These are phyloP conservation scores for Anaspis maculata DNA, from an alignment of 2,888 invertebrate species.

Conservation along the genomic window DNA sequence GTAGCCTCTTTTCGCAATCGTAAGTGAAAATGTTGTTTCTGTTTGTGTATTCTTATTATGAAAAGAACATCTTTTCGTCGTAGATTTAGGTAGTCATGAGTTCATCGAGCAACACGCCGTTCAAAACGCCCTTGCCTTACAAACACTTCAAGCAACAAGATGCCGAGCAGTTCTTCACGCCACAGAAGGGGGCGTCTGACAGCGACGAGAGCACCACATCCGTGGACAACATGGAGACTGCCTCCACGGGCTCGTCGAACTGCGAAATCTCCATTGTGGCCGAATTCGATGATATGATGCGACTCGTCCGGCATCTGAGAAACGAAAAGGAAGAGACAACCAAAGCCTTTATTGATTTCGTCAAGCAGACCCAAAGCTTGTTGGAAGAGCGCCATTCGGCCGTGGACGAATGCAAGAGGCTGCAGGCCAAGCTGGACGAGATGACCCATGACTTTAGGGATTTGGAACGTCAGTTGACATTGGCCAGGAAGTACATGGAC, in stretches of 20 bases:
- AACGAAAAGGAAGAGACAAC: conserved; percentile 15
- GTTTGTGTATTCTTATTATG: no score
- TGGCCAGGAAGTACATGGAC: conserved; percentile 72
- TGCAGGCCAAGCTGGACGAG: conserved; percentile 63
- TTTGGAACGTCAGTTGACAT: conserved; percentile 71
- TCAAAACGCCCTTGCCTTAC: conserved; percentile 23
- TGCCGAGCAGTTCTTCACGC: no score
- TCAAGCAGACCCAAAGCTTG: conserved; percentile 64
- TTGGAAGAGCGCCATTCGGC: conserved; percentile 60
- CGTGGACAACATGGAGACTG: conserved; percentile 9
- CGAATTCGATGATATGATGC: conserved; percentile 25
- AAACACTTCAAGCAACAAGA: no score
- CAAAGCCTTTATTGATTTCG: conserved; percentile 45
- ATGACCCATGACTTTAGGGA: conserved; percentile 64
- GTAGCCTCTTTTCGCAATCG: no score
- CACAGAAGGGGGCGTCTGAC: no score
- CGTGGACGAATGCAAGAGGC: conserved; percentile 62
- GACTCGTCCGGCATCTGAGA: conserved; percentile 15
- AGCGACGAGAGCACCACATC: conserved; percentile 27
- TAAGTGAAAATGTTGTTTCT: no score
- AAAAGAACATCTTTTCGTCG: no score
- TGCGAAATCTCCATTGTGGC: conserved; percentile 23
- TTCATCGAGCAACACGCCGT: no score
- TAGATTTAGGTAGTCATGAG: no score
- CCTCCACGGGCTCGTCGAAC: conserved; percentile 12